A percentile compares a stretch with the other conserved stretches of the same genome.
Evolutionary conservation across 2,888 invertebrate genomes (phyloP).

Genomic region (Napeogenes inachia): DNA sequence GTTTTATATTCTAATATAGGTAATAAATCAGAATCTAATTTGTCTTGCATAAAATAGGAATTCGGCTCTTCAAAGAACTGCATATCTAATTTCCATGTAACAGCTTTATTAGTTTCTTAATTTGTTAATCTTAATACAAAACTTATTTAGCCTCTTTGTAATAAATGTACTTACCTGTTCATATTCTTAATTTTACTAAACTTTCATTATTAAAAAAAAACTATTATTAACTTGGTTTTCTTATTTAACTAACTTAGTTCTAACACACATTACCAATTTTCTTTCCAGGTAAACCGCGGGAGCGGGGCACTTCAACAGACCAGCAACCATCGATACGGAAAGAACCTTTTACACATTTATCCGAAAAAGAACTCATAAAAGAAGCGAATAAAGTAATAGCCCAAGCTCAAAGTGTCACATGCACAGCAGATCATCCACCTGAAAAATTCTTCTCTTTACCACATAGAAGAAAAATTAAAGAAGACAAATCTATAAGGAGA

Average conservation of each 20-base stretch:
- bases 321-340: slow-evolving; percentile 54
- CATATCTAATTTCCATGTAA: neutral
- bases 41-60: too few relatives aligned
- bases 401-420: slow-evolving; percentile 84
- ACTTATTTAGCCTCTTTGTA: neutral
- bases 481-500: slow-evolving; percentile 58
- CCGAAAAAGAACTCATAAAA: slow-evolving; percentile 83
- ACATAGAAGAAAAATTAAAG: slow-evolving; percentile 77
- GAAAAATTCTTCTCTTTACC: slow-evolving; percentile 83
- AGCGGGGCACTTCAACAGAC: slow-evolving; percentile 58
- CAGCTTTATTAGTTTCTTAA: slow-evolving; percentile 1
- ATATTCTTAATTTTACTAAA: neutral
- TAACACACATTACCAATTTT: slow-evolving; percentile 19
- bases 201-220: neutral
- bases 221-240: slow-evolving; percentile 7
- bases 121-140: neutral
- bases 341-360: slow-evolving; percentile 81
- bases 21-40: too few relatives aligned
- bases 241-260: slow-evolving; percentile 10
- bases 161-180: slow-evolving; percentile 1
- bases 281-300: slow-evolving; percentile 71
- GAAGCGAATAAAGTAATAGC: slow-evolving; percentile 86
- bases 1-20: too few relatives aligned
- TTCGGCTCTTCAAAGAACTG: too few relatives aligned
- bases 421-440: slow-evolving; percentile 78